Percentiles rank a stretch among this genome's conserved stretches.
Evolutionary conservation across 2,888 invertebrate genomes (phyloP).

Genomic region (Chironomus tentans): DNA sequence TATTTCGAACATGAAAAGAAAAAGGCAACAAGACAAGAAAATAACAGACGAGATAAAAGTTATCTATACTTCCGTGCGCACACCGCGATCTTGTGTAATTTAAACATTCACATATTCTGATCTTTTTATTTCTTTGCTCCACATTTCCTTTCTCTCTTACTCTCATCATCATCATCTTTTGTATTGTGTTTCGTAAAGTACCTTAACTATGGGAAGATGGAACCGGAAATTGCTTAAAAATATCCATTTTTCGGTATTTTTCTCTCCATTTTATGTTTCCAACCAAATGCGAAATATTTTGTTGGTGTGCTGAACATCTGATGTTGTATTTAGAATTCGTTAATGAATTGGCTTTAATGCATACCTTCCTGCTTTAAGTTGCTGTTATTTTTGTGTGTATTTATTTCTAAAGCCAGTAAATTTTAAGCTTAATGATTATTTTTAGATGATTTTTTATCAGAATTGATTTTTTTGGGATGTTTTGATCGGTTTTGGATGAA

Average conservation of each 20-base stretch:
- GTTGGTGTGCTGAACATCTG: neutral
- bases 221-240: neutral
- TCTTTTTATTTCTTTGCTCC: neutral
- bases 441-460: neutral
- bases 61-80: neutral
- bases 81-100: neutral
- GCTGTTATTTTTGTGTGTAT: too few relatives aligned
- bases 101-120: neutral
- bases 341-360: constrained; percentile 18
- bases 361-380: constrained; percentile 10
- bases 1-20: too few relatives aligned
- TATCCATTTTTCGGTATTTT: neutral
- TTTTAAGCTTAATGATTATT: too few relatives aligned
- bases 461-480: too few relatives aligned
- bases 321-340: neutral
- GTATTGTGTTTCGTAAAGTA: too few relatives aligned
- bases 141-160: neutral
- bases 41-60: neutral
- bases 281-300: neutral
- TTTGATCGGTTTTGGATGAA: neutral
- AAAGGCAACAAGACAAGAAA: too few relatives aligned
- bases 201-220: neutral
- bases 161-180: too few relatives aligned
- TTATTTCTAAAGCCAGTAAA: neutral
- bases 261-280: neutral